These are phyloP conservation scores for Leguminivora glycinivorella DNA, from an alignment of 1,140 invertebrate genomes.

Conservation along the genomic window DNA sequence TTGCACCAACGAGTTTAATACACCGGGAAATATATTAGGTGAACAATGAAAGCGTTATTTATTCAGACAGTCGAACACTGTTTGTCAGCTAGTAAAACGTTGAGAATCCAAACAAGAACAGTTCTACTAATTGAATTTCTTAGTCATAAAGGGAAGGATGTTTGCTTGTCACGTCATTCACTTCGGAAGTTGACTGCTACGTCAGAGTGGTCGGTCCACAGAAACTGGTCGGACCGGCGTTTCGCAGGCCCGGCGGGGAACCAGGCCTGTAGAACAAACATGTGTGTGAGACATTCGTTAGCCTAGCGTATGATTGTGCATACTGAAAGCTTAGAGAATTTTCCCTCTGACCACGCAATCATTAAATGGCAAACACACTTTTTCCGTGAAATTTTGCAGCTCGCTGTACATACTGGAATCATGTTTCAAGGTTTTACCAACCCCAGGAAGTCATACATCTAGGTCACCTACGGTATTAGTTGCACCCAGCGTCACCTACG, in stretches of 20 bases:
- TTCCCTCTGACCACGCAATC: background rate
- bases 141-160: slow-evolving; percentile 37
- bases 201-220: slow-evolving; percentile 36
- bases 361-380: no score
- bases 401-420: no score
- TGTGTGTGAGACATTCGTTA: slow-evolving; percentile 53
- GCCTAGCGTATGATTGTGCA: slow-evolving; percentile 40
- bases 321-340: slow-evolving; percentile 30
- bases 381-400: no score
- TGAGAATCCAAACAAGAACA: slow-evolving; percentile 26
- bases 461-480: no score
- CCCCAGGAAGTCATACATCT: no score
- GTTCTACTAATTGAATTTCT: slow-evolving; percentile 27
- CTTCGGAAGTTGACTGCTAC: slow-evolving; percentile 45
- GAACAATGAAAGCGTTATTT: slow-evolving; percentile 26
- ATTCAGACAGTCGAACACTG: slow-evolving; percentile 24
- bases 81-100: slow-evolving; percentile 21
- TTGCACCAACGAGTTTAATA: slow-evolving; percentile 21
- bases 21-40: slow-evolving; percentile 17
- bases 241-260: slow-evolving; percentile 55
- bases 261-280: slow-evolving; percentile 55
- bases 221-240: slow-evolving; percentile 41
- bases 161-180: slow-evolving; percentile 45
- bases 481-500: no score
- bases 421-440: no score